Evolutionary conservation across 2,797 vertebrate genomes (phyloP).

Genomic region (Manis crassicaudata): DNA sequence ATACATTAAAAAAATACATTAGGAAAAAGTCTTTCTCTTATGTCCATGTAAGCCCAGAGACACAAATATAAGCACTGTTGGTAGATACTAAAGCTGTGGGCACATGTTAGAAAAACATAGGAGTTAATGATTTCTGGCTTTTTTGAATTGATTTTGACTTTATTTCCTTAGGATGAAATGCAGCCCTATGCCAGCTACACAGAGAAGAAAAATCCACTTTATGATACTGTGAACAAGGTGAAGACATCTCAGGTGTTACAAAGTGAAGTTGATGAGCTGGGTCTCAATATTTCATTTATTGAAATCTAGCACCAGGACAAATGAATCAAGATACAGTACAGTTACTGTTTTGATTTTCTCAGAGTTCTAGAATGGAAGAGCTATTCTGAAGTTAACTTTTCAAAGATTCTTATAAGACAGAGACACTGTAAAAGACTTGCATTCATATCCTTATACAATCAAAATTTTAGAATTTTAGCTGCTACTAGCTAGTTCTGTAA

Average conservation of each 20-base stretch:
- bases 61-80: not conserved
- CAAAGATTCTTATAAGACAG: constrained; percentile 31
- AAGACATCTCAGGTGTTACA: not conserved
- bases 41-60: not conserved
- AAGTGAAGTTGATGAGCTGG: constrained; percentile 57
- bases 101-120: not conserved
- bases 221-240: constrained; percentile 80
- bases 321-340: not conserved
- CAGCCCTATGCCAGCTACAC: constrained; percentile 87
- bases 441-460: not conserved
- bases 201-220: constrained; percentile 85
- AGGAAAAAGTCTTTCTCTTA: not conserved
- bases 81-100: not conserved
- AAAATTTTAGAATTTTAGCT: constrained; percentile 55
- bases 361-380: not conserved
- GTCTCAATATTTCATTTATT: not conserved
- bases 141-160: constrained; percentile 70
- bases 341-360: constrained; percentile 42
- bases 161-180: constrained; percentile 80
- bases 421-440: constrained; percentile 8
- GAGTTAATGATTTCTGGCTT: not conserved
- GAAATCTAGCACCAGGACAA: not conserved
- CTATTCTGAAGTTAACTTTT: not conserved
- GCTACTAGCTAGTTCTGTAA: constrained; percentile 32
- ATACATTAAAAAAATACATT: not conserved